Evolutionary conservation across 2,113 vertebrate genomes (phyloP), one percentile per base, ranked within the genome.

Genomic region (Alosa alosa): DNA sequence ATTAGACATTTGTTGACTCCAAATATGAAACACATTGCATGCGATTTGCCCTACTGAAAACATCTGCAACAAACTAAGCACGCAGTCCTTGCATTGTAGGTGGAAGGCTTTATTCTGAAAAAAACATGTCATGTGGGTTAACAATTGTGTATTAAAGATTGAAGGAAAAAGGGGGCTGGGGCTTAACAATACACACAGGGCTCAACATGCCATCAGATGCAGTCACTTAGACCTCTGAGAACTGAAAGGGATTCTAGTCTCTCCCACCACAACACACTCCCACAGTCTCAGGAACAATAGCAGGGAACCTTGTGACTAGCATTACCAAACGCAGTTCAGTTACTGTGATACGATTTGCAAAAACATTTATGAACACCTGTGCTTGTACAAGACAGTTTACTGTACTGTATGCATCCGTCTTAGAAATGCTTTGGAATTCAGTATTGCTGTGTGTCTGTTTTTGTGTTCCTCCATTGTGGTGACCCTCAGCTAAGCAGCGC

Each of bases 401-500:
- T 31, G 31, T 31, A 31, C 31, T 31, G 31, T 31, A 31, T 68
- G 60, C 49, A 50, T 10, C 50, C 9, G 55, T 7, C 20, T 18
- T 22, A 20, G 9, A 49, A 22, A 18, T 60, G 18, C 18, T 22
- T 44, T 44, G 41, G 2, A 36, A 84, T 46, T 83, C 72, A 82
- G 41, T 81, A 39, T 88, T 36, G 82, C 4, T 92, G 84, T 89
- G 88, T 64, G 46, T 86, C 45, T 46, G 45, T 39, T 4, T 36
- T 3, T 36, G 25, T 72, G n/a, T 36, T 15, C 11, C 25, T 68
- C 25, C n/a, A 31, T 25, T 11, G 5, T 4, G 72, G 68, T 78
- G 72, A 78, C 72, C 72, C 87, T 89, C 90, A 99, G 98, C 96
- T 88, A 97, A 97, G 89, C 96, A 99, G 91, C 95, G 98, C 64